Evolutionary conservation across 2,113 vertebrate species (phyloP).

Genomic region (Phalacrocorax aristotelis): DNA sequence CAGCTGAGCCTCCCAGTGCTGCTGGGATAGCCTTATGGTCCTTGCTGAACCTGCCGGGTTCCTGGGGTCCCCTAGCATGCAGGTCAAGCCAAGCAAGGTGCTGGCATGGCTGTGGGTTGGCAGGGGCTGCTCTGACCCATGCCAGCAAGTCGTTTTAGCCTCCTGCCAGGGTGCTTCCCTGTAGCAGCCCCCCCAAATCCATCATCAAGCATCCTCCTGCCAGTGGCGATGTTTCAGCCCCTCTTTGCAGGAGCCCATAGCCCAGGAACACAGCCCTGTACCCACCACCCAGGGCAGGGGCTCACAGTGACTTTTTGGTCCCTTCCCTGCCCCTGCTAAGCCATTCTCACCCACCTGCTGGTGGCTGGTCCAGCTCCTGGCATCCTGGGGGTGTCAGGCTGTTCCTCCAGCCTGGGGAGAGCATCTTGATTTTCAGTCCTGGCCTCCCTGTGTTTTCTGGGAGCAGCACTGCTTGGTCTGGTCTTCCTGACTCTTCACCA

Average conservation of each 20-base stretch:
- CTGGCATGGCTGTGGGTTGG: neutral
- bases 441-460: neutral
- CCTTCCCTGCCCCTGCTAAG: neutral
- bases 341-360: fast-evolving
- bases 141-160: fast-evolving
- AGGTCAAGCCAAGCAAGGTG: neutral
- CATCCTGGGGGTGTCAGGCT: neutral
- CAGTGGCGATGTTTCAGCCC: neutral
- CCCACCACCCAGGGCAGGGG: fast-evolving
- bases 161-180: neutral
- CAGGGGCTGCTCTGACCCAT: neutral
- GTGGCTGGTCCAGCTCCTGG: neutral
- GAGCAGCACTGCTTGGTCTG: neutral
- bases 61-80: neutral
- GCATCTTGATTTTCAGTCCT: neutral
- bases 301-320: neutral
- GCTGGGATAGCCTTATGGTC: neutral
- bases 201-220: neutral
- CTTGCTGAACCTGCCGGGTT: neutral
- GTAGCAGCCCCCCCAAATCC: neutral
- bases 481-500: neutral
- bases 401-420: neutral
- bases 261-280: neutral
- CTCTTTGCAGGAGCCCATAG: neutral
- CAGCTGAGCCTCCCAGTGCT: neutral